Evolutionary conservation across 1,140 invertebrate genomes (phyloP), one percentile per base, ranked within the genome.

Genomic region (Aphelinus atriplicis): DNA sequence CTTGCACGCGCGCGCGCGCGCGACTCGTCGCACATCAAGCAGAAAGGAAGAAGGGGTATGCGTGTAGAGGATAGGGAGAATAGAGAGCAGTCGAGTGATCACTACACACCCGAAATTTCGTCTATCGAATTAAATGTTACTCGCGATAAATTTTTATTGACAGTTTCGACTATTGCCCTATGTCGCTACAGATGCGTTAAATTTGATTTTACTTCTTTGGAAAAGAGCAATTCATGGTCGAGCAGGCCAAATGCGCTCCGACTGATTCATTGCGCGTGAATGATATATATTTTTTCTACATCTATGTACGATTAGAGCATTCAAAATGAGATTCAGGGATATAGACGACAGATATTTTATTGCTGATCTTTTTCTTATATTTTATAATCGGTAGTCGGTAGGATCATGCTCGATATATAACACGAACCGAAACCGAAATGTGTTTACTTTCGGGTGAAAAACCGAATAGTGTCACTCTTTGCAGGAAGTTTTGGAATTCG

Each of bases 241-340:
- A 26, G 26, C 26, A 26, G 26, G 26, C 26, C 26, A 26, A 26
- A 80, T 79, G 81, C 77, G 81, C 79, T 81, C 73, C 75, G 77
- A 75, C 78, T 66, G 72, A 48, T 64, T 75, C 71, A 67, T 77
- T 63, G 71, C 75, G 60, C 64, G 65, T 58, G 70, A 67, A 26
- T 26, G 26, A 26, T 26, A 26, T 26, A 26, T 26, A 26, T 26
- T 26, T 26, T 26, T 26, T 26, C 26, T 26, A 26, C 26, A 0
- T 26, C 26, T 26, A 26, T 26, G 26, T 26, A 26, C 26, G 26
- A 26, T 26, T 26, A 26, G 26, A 26, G 26, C 26, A 26, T 26
- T 26, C 26, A 26, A 26, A 26, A 26, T 26, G 26, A 26, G 26
- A 26, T 26, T 26, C 26, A 26, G 26, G 26, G 26, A 26, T 26